A percentile compares a stretch with the other conserved stretches of the same genome.
phyloP scores from a whole-genome alignment of 2,113 vertebrate species.

The Chaenocephalus aceratus region DNA sequence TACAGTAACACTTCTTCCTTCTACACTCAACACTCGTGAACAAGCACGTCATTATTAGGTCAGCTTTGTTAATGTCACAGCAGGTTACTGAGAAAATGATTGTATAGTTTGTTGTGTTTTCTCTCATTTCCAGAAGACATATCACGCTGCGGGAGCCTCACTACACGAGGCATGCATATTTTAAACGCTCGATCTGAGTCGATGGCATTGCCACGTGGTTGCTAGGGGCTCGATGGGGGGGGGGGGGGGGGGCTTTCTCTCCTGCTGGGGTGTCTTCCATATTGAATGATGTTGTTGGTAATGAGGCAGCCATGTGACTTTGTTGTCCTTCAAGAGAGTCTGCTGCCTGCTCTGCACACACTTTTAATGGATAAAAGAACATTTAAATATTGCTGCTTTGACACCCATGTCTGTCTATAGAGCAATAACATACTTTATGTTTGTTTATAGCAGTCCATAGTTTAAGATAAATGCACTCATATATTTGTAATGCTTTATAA shows the following conservation, averaged over 20 bases:
- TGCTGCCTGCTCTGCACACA: background rate
- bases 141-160: slow-evolving; percentile 13
- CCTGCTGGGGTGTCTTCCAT: slow-evolving; percentile 38
- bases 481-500: no score
- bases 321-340: no score
- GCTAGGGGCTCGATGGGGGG: slow-evolving; percentile 25
- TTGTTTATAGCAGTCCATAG: no score
- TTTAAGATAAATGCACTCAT: no score
- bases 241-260: slow-evolving; percentile 17
- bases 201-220: slow-evolving; percentile 29
- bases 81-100: background rate
- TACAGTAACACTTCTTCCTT: slow-evolving; percentile 15
- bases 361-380: background rate
- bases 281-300: slow-evolving; percentile 43
- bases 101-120: slow-evolving; percentile 18
- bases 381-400: no score
- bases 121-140: slow-evolving; percentile 39
- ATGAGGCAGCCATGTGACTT: background rate
- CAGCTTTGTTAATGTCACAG: slow-evolving; percentile 37
- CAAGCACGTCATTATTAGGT: slow-evolving; percentile 17
- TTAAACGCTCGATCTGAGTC: slow-evolving; percentile 65
- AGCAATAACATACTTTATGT: no score
- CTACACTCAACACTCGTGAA: slow-evolving; percentile 5
- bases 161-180: slow-evolving; percentile 66
- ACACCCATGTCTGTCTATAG: no score